Evolutionary conservation across 64 coral and sea anemone genomes (phyloP).

Genomic region (Pocillopora verrucosa): DNA sequence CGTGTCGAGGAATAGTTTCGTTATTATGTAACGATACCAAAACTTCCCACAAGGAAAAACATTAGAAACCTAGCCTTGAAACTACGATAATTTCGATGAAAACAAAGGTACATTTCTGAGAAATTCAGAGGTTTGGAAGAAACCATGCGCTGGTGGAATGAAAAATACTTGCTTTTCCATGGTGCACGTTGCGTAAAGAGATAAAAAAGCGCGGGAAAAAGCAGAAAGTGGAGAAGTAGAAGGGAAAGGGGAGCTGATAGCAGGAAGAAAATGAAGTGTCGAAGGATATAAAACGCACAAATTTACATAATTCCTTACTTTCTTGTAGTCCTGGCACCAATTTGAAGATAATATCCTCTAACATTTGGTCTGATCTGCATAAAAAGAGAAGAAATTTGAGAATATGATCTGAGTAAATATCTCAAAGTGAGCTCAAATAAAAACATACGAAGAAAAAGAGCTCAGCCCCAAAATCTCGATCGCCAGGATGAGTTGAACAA

Average conservation of each 20-base stretch:
- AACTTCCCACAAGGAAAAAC: not conserved
- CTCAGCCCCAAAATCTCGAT: no score
- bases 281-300: not conserved
- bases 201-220: not conserved
- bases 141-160: not conserved
- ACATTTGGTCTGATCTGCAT: constrained; percentile 60
- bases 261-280: not conserved
- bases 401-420: not conserved
- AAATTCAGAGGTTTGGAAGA: not conserved
- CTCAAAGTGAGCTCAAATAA: not conserved
- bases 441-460: not conserved
- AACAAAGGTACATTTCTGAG: not conserved
- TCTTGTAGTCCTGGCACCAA: constrained; percentile 65
- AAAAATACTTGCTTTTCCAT: not conserved
- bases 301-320: constrained; percentile 12
- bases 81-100: not conserved
- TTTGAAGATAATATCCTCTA: constrained; percentile 71
- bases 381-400: not conserved
- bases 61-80: not conserved
- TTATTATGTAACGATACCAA: not conserved
- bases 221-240: not conserved
- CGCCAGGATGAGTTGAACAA: no score
- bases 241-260: not conserved
- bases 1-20: not conserved
- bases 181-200: not conserved